phyloP scores from a whole-genome alignment of 2,113 vertebrate genomes.

The Mandrillus leucophaeus region DNA sequence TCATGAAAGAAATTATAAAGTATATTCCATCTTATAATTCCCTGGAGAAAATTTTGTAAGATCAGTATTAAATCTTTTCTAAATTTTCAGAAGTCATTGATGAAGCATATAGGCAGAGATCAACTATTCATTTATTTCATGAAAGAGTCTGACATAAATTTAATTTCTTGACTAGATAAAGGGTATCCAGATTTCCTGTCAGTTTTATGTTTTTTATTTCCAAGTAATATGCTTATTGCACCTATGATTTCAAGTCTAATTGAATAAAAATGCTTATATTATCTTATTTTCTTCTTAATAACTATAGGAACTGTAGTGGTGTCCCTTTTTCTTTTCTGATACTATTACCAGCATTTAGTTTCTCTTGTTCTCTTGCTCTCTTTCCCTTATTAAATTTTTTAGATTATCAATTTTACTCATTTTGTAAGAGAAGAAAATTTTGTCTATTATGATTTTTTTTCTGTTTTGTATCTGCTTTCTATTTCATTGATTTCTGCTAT shows the following conservation, averaged over 20 bases:
- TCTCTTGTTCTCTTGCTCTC: neutral
- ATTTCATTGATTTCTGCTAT: neutral
- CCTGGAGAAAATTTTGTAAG: too few relatives aligned
- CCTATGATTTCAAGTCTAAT: neutral
- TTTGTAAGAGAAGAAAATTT: neutral
- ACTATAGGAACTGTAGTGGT: neutral
- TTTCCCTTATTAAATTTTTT: neutral
- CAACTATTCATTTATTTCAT: neutral
- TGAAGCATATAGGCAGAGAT: neutral
- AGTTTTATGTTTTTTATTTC: neutral
- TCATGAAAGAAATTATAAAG: neutral
- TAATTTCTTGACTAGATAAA: neutral
- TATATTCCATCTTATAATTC: neutral
- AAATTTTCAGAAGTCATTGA: neutral
- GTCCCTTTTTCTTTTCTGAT: neutral
- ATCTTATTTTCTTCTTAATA: neutral
- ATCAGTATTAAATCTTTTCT: neutral
- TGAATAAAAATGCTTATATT: neutral
- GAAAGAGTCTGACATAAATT: neutral
- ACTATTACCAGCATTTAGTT: neutral
- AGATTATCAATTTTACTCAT: neutral
- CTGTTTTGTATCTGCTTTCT: neutral
- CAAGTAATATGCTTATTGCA: neutral
- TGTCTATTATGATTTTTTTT: neutral
- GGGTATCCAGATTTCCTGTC: neutral